Conservation (phyloP, 2,888 invertebrate species). For the Cryptocephalus primarius region DNA sequence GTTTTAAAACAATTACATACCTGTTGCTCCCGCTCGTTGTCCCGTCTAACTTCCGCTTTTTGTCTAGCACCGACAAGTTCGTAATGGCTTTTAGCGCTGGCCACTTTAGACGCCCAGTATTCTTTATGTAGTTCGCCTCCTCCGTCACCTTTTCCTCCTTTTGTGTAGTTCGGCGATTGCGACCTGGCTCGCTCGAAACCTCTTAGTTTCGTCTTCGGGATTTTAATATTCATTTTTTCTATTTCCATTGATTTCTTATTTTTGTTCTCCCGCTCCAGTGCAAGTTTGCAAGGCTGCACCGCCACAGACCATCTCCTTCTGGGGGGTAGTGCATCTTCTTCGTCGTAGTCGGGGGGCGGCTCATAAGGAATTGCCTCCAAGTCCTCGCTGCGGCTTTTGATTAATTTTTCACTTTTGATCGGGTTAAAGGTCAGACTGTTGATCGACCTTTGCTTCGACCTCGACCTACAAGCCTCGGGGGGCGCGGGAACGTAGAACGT, state of each 20-base stretch:
- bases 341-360: slow-evolving; percentile 36
- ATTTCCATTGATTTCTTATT: slow-evolving; percentile 12
- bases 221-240: slow-evolving; percentile 28
- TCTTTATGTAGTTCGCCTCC: slow-evolving; percentile 17
- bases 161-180: slow-evolving; percentile 33
- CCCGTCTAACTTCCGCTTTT: slow-evolving; percentile 29
- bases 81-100: slow-evolving; percentile 31
- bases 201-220: slow-evolving; percentile 32
- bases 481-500: slow-evolving; percentile 65
- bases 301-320: slow-evolving; percentile 32
- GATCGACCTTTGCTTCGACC: slow-evolving; percentile 22
- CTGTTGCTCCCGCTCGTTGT: slow-evolving; percentile 26
- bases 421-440: slow-evolving; percentile 18
- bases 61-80: slow-evolving; percentile 29
- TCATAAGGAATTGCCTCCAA: slow-evolving; percentile 32
- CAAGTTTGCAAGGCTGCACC: slow-evolving; percentile 5
- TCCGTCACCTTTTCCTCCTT: slow-evolving; percentile 23
- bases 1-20: slow-evolving; percentile 16
- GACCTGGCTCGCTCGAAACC: slow-evolving; percentile 31
- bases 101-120: slow-evolving; percentile 22
- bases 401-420: slow-evolving; percentile 28
- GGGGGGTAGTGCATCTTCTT: slow-evolving; percentile 18
- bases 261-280: slow-evolving; percentile 6
- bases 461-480: slow-evolving; percentile 13
- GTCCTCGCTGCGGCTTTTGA: slow-evolving; percentile 29